These are phyloP conservation scores for Augochlorella aurata DNA, from an alignment of 2,888 invertebrate genomes.

Conservation along the genomic window DNA sequence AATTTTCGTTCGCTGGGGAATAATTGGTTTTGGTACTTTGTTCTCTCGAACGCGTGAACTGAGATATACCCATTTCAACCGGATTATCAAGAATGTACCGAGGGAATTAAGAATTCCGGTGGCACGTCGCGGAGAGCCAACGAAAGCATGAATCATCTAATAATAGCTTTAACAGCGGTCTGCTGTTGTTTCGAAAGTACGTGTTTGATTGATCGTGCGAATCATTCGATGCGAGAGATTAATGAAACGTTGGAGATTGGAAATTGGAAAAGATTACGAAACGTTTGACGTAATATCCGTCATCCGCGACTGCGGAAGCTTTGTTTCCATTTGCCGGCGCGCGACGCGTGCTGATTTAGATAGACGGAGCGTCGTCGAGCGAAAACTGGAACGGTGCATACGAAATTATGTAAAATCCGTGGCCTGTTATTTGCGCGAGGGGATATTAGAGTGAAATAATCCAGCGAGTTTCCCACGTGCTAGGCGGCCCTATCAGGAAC, in stretches of 20 bases:
- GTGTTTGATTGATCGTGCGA: neutral
- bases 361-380: slow-evolving; percentile 8
- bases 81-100: neutral
- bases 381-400: slow-evolving; percentile 26
- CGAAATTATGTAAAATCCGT: slow-evolving; percentile 35
- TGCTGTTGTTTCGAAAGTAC: neutral
- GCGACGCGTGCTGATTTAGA: neutral
- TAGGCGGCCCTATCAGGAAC: neutral
- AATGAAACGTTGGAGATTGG: neutral
- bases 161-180: neutral
- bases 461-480: slow-evolving; percentile 34
- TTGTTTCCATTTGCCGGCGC: neutral
- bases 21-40: no score
- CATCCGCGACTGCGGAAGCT: neutral
- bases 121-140: neutral
- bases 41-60: neutral
- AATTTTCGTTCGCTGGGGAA: no score
- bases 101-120: neutral
- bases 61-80: neutral
- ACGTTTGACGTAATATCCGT: neutral
- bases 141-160: neutral
- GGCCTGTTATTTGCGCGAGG: slow-evolving; percentile 2
- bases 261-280: neutral
- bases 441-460: slow-evolving; percentile 29
- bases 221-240: neutral